Conservation (phyloP, 2,888 invertebrate genomes). For the Candidula unifasciata region DNA sequence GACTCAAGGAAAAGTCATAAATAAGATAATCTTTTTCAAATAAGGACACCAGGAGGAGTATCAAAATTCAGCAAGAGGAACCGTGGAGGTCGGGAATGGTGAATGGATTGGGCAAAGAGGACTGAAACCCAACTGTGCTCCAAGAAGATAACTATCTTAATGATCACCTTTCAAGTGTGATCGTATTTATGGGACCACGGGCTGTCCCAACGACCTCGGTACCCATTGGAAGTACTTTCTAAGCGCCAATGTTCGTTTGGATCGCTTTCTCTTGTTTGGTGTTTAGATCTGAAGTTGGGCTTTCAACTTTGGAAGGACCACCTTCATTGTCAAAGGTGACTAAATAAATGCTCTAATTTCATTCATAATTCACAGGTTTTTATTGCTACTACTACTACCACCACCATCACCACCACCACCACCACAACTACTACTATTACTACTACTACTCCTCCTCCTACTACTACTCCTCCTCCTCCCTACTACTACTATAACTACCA, state of each 20-base stretch:
- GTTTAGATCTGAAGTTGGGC: background rate
- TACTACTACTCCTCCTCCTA: too few relatives aligned
- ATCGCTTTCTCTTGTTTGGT: background rate
- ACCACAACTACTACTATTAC: too few relatives aligned
- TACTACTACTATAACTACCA: too few relatives aligned
- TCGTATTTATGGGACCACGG: background rate
- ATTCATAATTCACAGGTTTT: too few relatives aligned
- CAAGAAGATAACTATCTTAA: background rate
- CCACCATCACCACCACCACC: too few relatives aligned
- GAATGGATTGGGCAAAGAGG: background rate
- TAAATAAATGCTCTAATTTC: too few relatives aligned
- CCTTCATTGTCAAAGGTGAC: too few relatives aligned
- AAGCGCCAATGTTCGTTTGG: background rate
- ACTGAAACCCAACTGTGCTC: background rate
- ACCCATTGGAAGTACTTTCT: background rate
- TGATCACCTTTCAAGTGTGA: constrained; percentile 6
- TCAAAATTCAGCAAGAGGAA: background rate
- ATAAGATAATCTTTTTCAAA: constrained; percentile 1
- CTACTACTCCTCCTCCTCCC: too few relatives aligned
- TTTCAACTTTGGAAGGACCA: too few relatives aligned
- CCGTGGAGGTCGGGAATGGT: background rate
- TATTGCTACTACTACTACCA: too few relatives aligned
- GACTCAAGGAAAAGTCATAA: background rate
- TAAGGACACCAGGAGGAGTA: background rate
- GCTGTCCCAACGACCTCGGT: background rate